Evolutionary conservation across 2,888 invertebrate genomes (phyloP), one percentile per base, ranked within the genome.

Genomic region (Pollenia labialis): DNA sequence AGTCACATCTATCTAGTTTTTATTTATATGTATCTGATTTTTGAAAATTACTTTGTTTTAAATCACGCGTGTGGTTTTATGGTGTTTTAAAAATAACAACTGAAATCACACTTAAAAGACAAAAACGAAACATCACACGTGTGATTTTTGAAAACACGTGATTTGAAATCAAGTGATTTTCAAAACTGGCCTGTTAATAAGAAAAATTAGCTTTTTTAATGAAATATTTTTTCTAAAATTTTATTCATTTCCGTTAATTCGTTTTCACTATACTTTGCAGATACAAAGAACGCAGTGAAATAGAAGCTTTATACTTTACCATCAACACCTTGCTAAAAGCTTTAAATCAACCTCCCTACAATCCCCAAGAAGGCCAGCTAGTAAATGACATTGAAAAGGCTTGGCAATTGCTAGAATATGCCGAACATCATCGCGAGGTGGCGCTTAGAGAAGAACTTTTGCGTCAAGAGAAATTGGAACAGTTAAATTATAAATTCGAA

Each of bases 271-370:
- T 52, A 6, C 54, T 58, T 84, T 88, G 0, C 89, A 97, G 98
- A 92, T 99, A 99, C 94, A 98, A 97, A 92, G 99, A 99, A 93
- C 96, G 98, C 80, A 99, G 98, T 89, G 99, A 99, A 94, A 97
- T 99, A 89, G 99, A 99, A 94, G 99, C 98, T 0, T 94, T 99
- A 52, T 99, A 97, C 93, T 99, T 99, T 94, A 97, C 98, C 92
- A 98, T 99, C 90, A 99, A 99, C 93, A 98, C 99, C 0, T 96
- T 98, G 93, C 95, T 99, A 89, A 99, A 99, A 93, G 97, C 98
- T n/a, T 94, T 99, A 88, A 97, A 98, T 88, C 98, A 98, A 89
- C 97, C 97, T 16, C 95, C 96, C 16, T 98, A 97, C 93, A 95
- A 95, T 8, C 98, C 98, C 0, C 95, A 96, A 50, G 98, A 98